phyloP scores from a whole-genome alignment of 2,888 invertebrate genomes.

The Teinopalpus imperialis region DNA sequence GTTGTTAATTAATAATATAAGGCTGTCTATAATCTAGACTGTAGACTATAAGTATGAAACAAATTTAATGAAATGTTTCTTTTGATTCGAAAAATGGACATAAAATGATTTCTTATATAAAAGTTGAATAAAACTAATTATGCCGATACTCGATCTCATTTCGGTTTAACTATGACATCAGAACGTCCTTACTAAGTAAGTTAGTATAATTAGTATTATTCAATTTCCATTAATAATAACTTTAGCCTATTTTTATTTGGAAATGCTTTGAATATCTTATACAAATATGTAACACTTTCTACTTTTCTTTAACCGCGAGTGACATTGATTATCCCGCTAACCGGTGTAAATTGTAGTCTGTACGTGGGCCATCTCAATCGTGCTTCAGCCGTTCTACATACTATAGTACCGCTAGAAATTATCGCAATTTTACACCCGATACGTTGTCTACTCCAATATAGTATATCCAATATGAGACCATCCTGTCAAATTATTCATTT shows the following conservation, averaged over 20 bases:
- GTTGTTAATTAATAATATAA: no score
- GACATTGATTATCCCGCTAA: slow-evolving; percentile 66
- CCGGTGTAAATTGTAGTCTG: slow-evolving; percentile 65
- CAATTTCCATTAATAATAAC: not conserved
- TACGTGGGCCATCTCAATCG: slow-evolving; percentile 59
- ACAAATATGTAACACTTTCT: slow-evolving; percentile 78
- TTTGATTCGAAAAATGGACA: no score
- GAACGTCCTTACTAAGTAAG: no score
- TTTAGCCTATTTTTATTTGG: slow-evolving; percentile 13
- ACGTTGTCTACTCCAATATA: slow-evolving; percentile 43
- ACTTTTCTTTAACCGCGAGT: slow-evolving; percentile 42
- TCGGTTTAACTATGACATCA: no score
- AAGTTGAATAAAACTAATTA: no score
- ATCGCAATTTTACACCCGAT: slow-evolving; percentile 61
- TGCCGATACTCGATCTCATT: no score
- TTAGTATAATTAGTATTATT: no score
- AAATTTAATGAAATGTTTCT: no score
- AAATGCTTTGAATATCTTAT: slow-evolving; percentile 46
- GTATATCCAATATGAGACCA: slow-evolving; percentile 39
- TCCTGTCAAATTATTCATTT: slow-evolving; percentile 50
- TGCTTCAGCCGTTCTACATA: slow-evolving; percentile 67
- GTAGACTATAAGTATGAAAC: no score
- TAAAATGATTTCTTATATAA: no score
- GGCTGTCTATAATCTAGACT: no score
- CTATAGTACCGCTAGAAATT: slow-evolving; percentile 74